Evolutionary conservation across 2,888 invertebrate genomes (phyloP).

Genomic region (Nymphalis urticae): DNA sequence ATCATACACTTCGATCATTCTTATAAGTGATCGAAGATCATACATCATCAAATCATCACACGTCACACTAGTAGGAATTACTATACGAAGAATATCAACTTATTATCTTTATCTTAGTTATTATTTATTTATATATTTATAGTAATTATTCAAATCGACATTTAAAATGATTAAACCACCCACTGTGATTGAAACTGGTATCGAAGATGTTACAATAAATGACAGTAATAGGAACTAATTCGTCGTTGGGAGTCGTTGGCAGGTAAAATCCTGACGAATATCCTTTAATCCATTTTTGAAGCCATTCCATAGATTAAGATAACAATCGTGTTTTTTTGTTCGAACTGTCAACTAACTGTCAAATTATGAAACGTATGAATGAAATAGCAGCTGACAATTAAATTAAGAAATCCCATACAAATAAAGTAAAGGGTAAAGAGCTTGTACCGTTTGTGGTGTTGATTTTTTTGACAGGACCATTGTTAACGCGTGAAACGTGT

Average conservation of each 20-base stretch:
- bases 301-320: conserved; percentile 53
- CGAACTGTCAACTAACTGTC: conserved; percentile 69
- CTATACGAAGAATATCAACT: too few relatives aligned
- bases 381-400: conserved; percentile 62
- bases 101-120: neutral
- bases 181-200: conserved; percentile 17
- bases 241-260: conserved; percentile 53
- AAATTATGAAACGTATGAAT: conserved; percentile 68
- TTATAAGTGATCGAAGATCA: too few relatives aligned
- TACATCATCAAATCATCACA: too few relatives aligned
- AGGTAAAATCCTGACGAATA: conserved; percentile 52
- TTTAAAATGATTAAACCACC: conserved; percentile 23
- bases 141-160: conserved; percentile 4
- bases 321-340: conserved; percentile 57
- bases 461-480: conserved; percentile 68
- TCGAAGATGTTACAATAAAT: conserved; percentile 12
- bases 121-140: too few relatives aligned
- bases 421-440: conserved; percentile 51
- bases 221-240: conserved; percentile 29
- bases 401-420: conserved; percentile 56
- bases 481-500: conserved; percentile 52
- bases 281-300: conserved; percentile 61
- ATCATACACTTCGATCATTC: too few relatives aligned
- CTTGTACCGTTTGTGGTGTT: conserved; percentile 56
- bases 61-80: too few relatives aligned